Base-by-base conservation (phyloP, 2,888 invertebrate species). In the Patella caerulea region DNA sequence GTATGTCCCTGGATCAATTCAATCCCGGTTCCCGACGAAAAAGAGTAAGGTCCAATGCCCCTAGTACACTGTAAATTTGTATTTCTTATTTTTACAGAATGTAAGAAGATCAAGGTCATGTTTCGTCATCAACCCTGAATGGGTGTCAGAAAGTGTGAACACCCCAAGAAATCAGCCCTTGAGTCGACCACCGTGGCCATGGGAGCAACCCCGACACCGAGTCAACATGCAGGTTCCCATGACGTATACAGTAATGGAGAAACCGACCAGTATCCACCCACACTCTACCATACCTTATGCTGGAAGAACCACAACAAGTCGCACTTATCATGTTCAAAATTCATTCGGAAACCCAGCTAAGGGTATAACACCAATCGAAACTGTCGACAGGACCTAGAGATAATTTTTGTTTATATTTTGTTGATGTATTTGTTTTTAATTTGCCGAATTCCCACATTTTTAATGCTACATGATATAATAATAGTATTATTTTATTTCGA, bases 131-230 rank as follows among this genome's bases (percentile, higher is more conserved):
- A 86, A 88, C 71, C 88, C 88, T 3, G 87, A 88, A 77, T 88
- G 88, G 88, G 74, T 83, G 24, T 86, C 87, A n/a, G 88, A 88
- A 79, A 78, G 79, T n/a, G 84, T 84, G 1, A 82, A 86, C 73
- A 83, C 84, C 74, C 85, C 84, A 7, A 79, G 81, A 9, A 84
- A 86, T 0, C 81, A 83, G 53, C 87, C 88, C 19, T 80, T 87
- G 24, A 82, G 83, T 55, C 80, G 87, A 7, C 85, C 85, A 17
- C 87, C 88, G 11, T 88, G 88, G 88, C 85, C 87, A 1, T 88
- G 88, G 87, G 88, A 88, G 83, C 87, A 87, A 75, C 87, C 87
- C 15, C 82, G 85, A 14, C 86, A 87, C 79, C 82, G 88, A 52
- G 84, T 86, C 75, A 87, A 87, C 74, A 75, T 87, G 56, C 86